phyloP scores from a whole-genome alignment of 2,113 vertebrate genomes.

The Stercorarius parasiticus region DNA sequence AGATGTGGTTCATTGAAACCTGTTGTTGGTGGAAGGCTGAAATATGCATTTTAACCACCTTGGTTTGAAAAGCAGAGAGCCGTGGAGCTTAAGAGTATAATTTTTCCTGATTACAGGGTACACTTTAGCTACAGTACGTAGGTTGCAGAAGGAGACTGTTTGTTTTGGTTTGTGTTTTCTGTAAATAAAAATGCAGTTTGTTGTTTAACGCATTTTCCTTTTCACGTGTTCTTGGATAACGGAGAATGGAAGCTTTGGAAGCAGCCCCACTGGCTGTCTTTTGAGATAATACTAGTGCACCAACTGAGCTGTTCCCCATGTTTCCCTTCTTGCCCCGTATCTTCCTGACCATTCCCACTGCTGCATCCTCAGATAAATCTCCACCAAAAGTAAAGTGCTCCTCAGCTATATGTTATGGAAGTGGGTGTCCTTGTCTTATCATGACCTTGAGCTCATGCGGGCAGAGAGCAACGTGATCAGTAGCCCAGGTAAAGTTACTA shows the following conservation, averaged over 20 bases:
- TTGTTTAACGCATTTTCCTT: slow-evolving; percentile 19
- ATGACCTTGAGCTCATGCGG: not conserved
- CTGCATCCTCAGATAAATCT: not conserved
- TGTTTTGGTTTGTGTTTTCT: slow-evolving; percentile 43
- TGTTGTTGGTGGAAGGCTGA: slow-evolving; percentile 57
- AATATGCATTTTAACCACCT: slow-evolving; percentile 51
- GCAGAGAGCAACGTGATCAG: not conserved
- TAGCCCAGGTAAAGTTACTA: not conserved
- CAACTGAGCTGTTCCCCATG: not conserved
- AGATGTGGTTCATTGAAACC: slow-evolving; percentile 59
- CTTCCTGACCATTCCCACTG: not conserved
- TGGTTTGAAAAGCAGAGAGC: slow-evolving; percentile 50
- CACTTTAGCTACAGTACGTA: not conserved
- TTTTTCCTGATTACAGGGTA: slow-evolving; percentile 65
- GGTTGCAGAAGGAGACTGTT: not conserved
- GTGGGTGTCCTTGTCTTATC: not conserved
- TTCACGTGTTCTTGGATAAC: not conserved
- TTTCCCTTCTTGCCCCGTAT: not conserved
- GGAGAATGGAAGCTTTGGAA: not conserved
- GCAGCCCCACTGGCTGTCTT: not conserved
- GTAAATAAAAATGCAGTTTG: slow-evolving; percentile 42
- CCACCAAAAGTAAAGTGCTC: not conserved
- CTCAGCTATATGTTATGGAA: not conserved
- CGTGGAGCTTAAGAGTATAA: slow-evolving; percentile 46
- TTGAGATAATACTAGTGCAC: not conserved